Conservation (phyloP, 1,140 invertebrate genomes). For the Hypothenemus hampei region DNA sequence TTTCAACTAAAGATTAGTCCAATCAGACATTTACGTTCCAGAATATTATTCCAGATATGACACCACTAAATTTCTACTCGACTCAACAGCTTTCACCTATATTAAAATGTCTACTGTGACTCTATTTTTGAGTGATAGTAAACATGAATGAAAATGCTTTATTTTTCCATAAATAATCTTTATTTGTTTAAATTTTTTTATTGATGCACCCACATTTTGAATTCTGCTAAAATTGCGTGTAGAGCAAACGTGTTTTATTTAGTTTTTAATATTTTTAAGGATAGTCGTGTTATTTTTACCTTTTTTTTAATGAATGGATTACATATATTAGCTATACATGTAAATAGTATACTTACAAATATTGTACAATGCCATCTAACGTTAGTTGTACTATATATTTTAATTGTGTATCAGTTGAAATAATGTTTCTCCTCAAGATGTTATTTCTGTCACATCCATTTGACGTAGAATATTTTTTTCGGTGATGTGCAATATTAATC, state of each 20-base stretch:
- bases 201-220: too few species aligned
- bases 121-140: too few species aligned
- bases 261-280: conserved; percentile 26
- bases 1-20: too few species aligned
- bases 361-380: conserved; percentile 35
- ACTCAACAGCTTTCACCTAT: too few species aligned
- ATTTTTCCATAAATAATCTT: too few species aligned
- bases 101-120: too few species aligned
- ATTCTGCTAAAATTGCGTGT: conserved; percentile 17
- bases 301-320: conserved; percentile 42
- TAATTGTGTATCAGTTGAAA: conserved; percentile 29
- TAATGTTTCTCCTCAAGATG: conserved; percentile 27
- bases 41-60: too few species aligned
- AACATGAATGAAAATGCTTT: too few species aligned
- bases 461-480: conserved; percentile 43
- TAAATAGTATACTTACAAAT: conserved; percentile 41
- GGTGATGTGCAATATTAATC: conserved; percentile 47
- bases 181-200: too few species aligned
- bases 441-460: conserved; percentile 43
- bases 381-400: conserved; percentile 36
- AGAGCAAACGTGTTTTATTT: conserved; percentile 29
- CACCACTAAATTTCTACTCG: too few species aligned
- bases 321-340: conserved; percentile 38
- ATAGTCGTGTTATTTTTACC: conserved; percentile 28
- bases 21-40: too few species aligned